Conservation (phyloP, 2,113 vertebrate genomes). For the Thunnus thynnus region DNA sequence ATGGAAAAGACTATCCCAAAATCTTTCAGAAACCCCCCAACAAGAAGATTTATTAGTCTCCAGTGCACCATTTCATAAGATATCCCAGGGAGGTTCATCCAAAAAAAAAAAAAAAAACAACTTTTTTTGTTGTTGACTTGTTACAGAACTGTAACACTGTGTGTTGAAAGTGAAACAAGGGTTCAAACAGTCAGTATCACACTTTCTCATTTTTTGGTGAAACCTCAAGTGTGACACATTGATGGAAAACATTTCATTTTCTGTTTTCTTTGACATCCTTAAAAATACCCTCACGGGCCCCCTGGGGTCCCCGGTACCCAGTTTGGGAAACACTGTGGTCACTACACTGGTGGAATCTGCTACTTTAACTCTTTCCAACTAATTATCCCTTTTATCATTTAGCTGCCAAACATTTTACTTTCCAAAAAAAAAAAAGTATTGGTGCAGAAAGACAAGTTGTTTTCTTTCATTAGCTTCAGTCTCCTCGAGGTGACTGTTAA, state of each 20-base stretch:
- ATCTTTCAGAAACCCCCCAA: background rate
- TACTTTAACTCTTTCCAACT: slow-evolving; percentile 5
- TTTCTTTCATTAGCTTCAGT: background rate
- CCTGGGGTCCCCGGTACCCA: slow-evolving; percentile 31
- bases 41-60: slow-evolving; percentile 9
- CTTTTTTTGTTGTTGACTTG: background rate
- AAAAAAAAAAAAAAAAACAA: background rate
- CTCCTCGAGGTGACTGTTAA: background rate
- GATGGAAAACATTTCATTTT: slow-evolving; percentile 3
- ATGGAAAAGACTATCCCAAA: background rate
- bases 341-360: slow-evolving; percentile 50
- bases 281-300: background rate
- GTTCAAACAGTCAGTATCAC: background rate
- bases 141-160: background rate
- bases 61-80: slow-evolving; percentile 34
- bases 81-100: background rate
- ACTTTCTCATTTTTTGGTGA: background rate
- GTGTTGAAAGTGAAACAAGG: slow-evolving; percentile 11
- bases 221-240: background rate
- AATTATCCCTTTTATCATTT: background rate
- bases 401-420: background rate
- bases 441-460: background rate
- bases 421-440: background rate
- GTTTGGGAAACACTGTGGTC: slow-evolving; percentile 23
- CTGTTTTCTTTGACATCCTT: slow-evolving; percentile 2